Base-by-base conservation (phyloP, 2,797 vertebrate species). In the Arremon brunneinucha region DNA sequence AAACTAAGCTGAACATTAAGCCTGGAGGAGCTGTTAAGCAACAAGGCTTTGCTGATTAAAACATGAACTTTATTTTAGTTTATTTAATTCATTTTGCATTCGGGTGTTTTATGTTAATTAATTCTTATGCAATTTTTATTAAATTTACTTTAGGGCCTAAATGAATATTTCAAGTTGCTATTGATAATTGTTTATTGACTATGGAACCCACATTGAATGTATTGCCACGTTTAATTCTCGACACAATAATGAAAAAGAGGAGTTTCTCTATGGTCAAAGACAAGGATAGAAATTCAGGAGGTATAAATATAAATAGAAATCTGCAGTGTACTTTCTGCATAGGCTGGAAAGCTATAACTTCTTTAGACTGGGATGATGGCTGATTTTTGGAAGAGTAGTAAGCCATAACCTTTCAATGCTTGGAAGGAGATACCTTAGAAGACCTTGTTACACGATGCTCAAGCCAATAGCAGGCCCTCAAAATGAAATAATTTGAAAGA, bases 91-190 rank as follows among this genome's bases (percentile, higher is more conserved):
- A 70, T 90, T 94, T 96, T 81, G 55, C 21, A 56, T 85, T 63
- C 6, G 11, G 39, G 67, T 89, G 41, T 60, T 96, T 97, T 94
- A 97, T 96, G 89, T 82, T 97, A 96, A 97, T 96, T 96, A 91
- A 93, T 60, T 91, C 49, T 87, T 93, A 95, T 93, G 72, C 76
- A 95, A 86, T 94, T 97, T 97, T 96, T 94, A 96, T 95, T 86
- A 77, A 59, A 84, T 94, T 97, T 96, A 95, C 90, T 96, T 96
- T 93, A 94, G 80, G 53, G 46, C 39, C 53, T 94, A 87, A 95
- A 95, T 86, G 76, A 94, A 92, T 95, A 77, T 95, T 96, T 96
- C 16, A 84, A 95, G 69, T 95, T 96, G 26, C 43, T 86, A 86
- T 82, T 96, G 90, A 95, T 81, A 93, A 70, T 62, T 68, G 41